phyloP scores from a whole-genome alignment of 23 tunicate species.

The Pegea sp. region DNA sequence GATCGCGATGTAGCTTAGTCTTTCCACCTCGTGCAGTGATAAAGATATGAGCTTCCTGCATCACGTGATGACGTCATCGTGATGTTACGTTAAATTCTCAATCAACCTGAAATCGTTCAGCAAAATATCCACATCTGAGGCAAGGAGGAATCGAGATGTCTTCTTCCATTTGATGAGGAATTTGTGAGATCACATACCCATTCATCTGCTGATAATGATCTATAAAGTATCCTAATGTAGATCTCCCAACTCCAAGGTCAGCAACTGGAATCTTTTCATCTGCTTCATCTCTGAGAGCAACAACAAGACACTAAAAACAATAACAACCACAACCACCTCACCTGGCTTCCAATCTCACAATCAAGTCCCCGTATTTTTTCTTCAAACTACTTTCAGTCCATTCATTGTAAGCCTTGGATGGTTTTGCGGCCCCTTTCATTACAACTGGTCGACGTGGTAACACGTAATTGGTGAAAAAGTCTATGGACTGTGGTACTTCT shows the following conservation, averaged over 20 bases:
- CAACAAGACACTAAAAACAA: background rate
- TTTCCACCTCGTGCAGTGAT: slow-evolving; percentile 33
- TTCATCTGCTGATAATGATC: slow-evolving; percentile 4
- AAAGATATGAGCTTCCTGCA: slow-evolving; percentile 37
- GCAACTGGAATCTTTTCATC: slow-evolving; percentile 7
- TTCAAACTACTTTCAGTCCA: slow-evolving; percentile 13
- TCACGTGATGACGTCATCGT: too few relatives aligned
- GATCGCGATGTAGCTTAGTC: slow-evolving; percentile 38
- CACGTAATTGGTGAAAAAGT: slow-evolving; percentile 17
- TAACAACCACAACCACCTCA: background rate
- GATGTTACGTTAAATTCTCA: too few relatives aligned
- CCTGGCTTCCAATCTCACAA: slow-evolving; percentile 42
- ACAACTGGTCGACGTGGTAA: slow-evolving; percentile 23
- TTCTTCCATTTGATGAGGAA: slow-evolving; percentile 29
- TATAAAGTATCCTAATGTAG: slow-evolving; percentile 13
- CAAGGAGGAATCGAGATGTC: slow-evolving; percentile 42
- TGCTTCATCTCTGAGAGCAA: slow-evolving; percentile 7
- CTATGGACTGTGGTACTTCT: slow-evolving; percentile 26
- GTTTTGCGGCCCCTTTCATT: slow-evolving; percentile 23
- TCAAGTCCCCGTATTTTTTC: slow-evolving; percentile 22
- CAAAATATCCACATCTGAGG: slow-evolving; percentile 28
- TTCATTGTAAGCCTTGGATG: slow-evolving; percentile 4
- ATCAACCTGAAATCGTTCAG: slow-evolving; percentile 25
- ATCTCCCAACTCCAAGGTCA: slow-evolving; percentile 20
- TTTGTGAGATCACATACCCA: slow-evolving; percentile 29